These are phyloP conservation scores for Mallotus villosus DNA, from an alignment of 2,797 vertebrate genomes.

Conservation along the genomic window DNA sequence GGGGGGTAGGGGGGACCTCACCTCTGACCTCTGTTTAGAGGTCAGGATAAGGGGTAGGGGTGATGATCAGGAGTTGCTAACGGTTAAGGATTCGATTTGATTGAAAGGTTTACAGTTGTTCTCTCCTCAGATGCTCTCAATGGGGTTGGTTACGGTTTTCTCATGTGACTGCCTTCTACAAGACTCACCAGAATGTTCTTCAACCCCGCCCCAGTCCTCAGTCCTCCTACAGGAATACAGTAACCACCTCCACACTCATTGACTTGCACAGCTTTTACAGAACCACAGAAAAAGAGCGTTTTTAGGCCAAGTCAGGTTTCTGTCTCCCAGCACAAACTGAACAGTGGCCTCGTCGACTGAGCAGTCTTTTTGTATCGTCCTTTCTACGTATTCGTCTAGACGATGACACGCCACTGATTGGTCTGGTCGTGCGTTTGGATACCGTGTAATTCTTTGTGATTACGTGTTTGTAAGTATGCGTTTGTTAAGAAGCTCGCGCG, in stretches of 20 bases:
- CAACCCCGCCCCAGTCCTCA: neutral
- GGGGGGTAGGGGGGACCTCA: too few species aligned
- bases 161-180: neutral
- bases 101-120: too few species aligned
- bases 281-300: constrained; percentile 33
- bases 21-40: too few species aligned
- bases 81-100: neutral
- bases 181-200: neutral
- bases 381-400: constrained; percentile 42
- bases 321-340: constrained; percentile 50
- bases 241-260: neutral
- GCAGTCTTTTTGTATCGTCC: constrained; percentile 43
- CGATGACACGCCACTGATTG: constrained; percentile 32
- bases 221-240: neutral
- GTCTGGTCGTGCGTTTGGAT: constrained; percentile 59
- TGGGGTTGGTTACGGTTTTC: neutral
- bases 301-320: constrained; percentile 8
- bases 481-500: constrained; percentile 21
- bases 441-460: constrained; percentile 57
- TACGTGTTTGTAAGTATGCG: constrained; percentile 40
- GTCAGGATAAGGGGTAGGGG: too few species aligned
- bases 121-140: too few species aligned
- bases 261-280: constrained; percentile 29
- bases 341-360: constrained; percentile 34
- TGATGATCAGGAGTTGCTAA: neutral